Evolutionary conservation across 2,113 vertebrate species (phyloP), one percentile per base, ranked within the genome.

Genomic region (Phycodurus eques): DNA sequence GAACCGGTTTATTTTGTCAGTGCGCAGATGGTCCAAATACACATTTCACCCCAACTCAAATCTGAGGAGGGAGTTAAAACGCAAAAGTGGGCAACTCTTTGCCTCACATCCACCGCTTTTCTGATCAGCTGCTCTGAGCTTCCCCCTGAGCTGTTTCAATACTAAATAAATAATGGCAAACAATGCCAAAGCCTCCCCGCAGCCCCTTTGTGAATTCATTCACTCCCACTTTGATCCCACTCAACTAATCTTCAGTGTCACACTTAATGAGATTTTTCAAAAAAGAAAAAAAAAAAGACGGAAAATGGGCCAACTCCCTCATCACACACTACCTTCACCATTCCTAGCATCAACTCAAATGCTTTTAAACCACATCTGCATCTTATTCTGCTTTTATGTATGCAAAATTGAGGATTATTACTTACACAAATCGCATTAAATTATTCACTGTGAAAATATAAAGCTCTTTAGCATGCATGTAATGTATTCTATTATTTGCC

Each of bases 231-330:
- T 88, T 88, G 81, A 87, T 88, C 88, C 83, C 87, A 87, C 85
- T 89, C 84, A 89, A 88, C 88, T 90, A 89, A 92, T 92, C 88
- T 88, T 82, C 88, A 88, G 79, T 86, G 90, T 91, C 90, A 91
- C 89, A 81, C 91, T 89, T 92, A 91, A 92, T 90, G 90, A 91
- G 91, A 91, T 91, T 91, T 91, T 74, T 82, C 80, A 80, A 85
- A 87, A 84, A 87, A 82, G 86, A 91, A 90, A 62, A 19, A 62
- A 62, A 39, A 62, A 35, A 60, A 54, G 9, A 56, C 8, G n/a
- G 84, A 83, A 90, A 90, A 82, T 86, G 81, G 88, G 88, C 86
- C 89, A 86, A 86, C 75, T 82, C 88, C 84, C 88, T 64, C 67
- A 76, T 85, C 83, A 70, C 85, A 75, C 6, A 66, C 73, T 53